Conservation (phyloP, 2,888 invertebrate genomes). For the Dicyrtoma fusca region DNA sequence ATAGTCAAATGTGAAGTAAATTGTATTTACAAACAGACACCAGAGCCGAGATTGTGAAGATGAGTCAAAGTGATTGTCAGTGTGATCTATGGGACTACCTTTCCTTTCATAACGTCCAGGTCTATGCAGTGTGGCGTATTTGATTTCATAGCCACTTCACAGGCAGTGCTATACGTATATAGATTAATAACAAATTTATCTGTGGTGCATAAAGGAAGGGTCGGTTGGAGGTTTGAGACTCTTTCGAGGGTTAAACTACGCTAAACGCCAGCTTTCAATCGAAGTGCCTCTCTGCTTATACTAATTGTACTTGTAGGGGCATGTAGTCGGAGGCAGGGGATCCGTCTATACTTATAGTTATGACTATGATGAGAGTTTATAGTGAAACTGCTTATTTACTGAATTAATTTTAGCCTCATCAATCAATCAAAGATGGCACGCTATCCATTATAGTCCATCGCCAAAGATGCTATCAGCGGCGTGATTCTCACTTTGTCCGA, state of each 20-base stretch:
- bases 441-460: constrained; percentile 39
- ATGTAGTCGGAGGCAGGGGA: not conserved
- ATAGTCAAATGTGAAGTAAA: constrained; percentile 28
- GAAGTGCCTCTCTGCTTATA: too few relatives aligned
- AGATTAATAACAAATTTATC: too few relatives aligned
- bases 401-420: constrained; percentile 56
- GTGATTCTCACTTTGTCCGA: constrained; percentile 22
- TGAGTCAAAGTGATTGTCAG: not conserved
- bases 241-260: too few relatives aligned
- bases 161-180: too few relatives aligned
- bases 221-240: too few relatives aligned
- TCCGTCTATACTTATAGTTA: too few relatives aligned
- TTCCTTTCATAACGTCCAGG: not conserved
- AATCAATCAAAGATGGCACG: constrained; percentile 55
- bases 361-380: constrained; percentile 10
- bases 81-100: not conserved
- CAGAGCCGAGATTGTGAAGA: not conserved
- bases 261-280: too few relatives aligned
- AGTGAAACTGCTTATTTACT: constrained; percentile 53
- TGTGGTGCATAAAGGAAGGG: too few relatives aligned
- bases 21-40: constrained; percentile 24
- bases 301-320: too few relatives aligned
- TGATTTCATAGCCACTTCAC: too few relatives aligned
- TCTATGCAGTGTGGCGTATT: too few relatives aligned
- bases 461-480: constrained; percentile 38